phyloP scores from a whole-genome alignment of 2,888 invertebrate species.

The Beris morrisii region DNA sequence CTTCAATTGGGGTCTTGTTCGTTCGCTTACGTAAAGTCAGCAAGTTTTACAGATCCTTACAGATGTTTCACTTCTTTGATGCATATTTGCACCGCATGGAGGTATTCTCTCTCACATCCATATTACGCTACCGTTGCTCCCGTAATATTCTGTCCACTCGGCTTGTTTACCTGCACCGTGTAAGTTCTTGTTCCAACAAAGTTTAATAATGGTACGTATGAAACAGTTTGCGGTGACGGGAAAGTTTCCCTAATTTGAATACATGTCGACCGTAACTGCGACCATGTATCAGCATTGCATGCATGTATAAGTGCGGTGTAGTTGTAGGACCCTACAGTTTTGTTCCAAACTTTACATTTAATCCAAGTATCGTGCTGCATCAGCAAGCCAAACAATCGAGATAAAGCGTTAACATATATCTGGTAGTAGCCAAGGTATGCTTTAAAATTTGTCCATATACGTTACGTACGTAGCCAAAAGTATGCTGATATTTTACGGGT shows the following conservation, averaged over 20 bases:
- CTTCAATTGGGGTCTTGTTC: no score
- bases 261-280: constrained; percentile 20
- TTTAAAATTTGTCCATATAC: no score
- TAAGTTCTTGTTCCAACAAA: constrained; percentile 20
- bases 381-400: neutral
- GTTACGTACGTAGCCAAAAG: no score
- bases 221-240: constrained; percentile 26
- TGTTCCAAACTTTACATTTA: constrained; percentile 11
- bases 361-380: constrained; percentile 13
- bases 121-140: neutral
- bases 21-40: no score
- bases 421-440: no score
- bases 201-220: constrained; percentile 24
- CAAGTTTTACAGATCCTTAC: no score
- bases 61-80: no score
- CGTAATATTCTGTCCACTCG: constrained; percentile 21
- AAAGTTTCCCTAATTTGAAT: constrained; percentile 27
- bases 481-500: no score
- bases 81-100: no score
- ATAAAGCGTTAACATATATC: no score
- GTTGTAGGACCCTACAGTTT: neutral
- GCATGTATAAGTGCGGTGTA: neutral
- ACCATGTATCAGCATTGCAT: neutral
- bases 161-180: constrained; percentile 12
- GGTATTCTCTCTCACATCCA: no score